Evolutionary conservation across 1,140 invertebrate genomes (phyloP).

Genomic region (Neodiprion pinetum): DNA sequence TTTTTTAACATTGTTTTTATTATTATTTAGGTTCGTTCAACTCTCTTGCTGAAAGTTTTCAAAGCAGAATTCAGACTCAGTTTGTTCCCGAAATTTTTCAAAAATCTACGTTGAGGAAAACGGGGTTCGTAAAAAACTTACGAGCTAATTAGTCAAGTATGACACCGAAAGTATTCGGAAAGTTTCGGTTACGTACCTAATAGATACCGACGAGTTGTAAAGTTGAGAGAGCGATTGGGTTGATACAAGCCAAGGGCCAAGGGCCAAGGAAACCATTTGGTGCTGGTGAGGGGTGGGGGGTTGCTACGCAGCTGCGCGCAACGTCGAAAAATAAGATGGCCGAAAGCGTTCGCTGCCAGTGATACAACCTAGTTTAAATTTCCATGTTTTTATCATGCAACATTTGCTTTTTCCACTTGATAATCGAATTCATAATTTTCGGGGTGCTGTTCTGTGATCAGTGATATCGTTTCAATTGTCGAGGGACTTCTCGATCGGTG

Average conservation of each 20-base stretch:
- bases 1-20: no score
- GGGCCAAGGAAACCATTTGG: slow-evolving; percentile 34
- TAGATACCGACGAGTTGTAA: neutral
- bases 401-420: neutral
- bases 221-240: neutral
- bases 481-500: neutral
- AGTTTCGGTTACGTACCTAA: neutral
- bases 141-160: no score
- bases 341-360: slow-evolving; percentile 34
- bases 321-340: slow-evolving; percentile 51
- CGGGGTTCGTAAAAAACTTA: no score
- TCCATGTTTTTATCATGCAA: slow-evolving; percentile 1
- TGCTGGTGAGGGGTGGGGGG: slow-evolving; percentile 36
- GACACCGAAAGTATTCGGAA: no score
- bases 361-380: slow-evolving; percentile 11
- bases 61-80: no score
- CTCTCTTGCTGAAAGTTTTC: no score
- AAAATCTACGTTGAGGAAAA: no score
- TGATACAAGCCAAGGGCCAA: slow-evolving; percentile 3
- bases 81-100: no score
- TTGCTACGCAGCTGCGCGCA: slow-evolving; percentile 50
- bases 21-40: no score
- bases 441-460: neutral
- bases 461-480: neutral
- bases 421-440: neutral